Percentiles rank a stretch among this genome's conserved stretches.
Evolutionary conservation across 1,140 invertebrate species (phyloP).

Genomic region (Vollenhovia emeryi): DNA sequence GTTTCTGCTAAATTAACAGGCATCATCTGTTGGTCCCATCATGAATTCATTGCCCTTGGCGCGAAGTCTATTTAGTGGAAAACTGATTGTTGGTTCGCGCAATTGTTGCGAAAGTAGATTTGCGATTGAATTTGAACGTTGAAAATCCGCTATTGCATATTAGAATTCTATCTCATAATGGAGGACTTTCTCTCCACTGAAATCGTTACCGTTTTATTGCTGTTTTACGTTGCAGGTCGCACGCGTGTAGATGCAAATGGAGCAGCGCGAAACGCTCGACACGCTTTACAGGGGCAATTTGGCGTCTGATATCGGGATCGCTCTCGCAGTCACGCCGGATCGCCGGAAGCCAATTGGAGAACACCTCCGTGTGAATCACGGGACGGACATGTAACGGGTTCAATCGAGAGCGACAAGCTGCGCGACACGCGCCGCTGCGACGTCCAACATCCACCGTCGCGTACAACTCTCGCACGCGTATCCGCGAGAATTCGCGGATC

Average conservation of each 20-base stretch:
- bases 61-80: too few relatives aligned
- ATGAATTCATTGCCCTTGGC: too few relatives aligned
- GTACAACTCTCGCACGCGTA: neutral
- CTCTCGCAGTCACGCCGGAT: neutral
- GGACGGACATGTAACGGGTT: neutral
- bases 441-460: neutral
- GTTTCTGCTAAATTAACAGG: too few relatives aligned
- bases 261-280: neutral
- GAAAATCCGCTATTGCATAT: too few relatives aligned
- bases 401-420: slow-evolving; percentile 1
- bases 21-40: too few relatives aligned
- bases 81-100: too few relatives aligned
- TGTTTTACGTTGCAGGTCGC: neutral
- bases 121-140: too few relatives aligned
- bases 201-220: neutral
- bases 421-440: neutral
- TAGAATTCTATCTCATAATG: too few relatives aligned
- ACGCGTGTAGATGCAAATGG: neutral
- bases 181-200: too few relatives aligned
- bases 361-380: neutral
- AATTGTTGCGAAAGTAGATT: too few relatives aligned
- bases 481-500: neutral
- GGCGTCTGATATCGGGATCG: neutral
- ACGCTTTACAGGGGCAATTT: neutral
- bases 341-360: neutral